Evolutionary conservation across 2,113 vertebrate species (phyloP).

Genomic region (Calyptommatus sinebrachiatus): DNA sequence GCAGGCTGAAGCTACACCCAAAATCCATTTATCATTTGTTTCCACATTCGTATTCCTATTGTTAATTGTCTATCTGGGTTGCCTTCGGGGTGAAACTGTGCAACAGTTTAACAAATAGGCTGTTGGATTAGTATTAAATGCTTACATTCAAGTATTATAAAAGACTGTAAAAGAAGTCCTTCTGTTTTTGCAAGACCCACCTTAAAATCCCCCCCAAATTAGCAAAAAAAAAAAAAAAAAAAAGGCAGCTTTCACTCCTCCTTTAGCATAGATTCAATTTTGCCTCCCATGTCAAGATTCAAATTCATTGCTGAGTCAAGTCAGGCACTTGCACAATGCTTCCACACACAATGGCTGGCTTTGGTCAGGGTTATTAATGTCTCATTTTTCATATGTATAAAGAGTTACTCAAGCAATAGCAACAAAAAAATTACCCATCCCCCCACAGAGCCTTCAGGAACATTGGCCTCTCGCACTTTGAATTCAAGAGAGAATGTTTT

Average conservation of each 20-base stretch:
- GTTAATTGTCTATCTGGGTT: conserved; percentile 62
- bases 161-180: neutral
- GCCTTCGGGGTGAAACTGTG: conserved; percentile 48
- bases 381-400: conserved; percentile 53
- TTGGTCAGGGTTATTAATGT: conserved; percentile 37
- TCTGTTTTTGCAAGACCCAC: neutral
- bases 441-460: conserved; percentile 6
- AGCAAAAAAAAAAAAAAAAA: neutral
- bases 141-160: conserved; percentile 29
- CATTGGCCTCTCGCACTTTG: conserved; percentile 49
- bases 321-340: neutral
- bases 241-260: neutral
- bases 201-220: neutral
- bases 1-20: conserved; percentile 51
- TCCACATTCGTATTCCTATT: conserved; percentile 60
- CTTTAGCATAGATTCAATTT: rapidly evolving
- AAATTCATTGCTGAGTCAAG: rapidly evolving
- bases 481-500: conserved; percentile 51
- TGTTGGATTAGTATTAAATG: conserved; percentile 47
- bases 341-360: conserved; percentile 20
- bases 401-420: conserved; percentile 23
- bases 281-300: neutral
- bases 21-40: conserved; percentile 60
- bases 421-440: neutral
- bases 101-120: conserved; percentile 30